phyloP scores from a whole-genome alignment of 2,113 vertebrate species.

The Asarcornis scutulata region DNA sequence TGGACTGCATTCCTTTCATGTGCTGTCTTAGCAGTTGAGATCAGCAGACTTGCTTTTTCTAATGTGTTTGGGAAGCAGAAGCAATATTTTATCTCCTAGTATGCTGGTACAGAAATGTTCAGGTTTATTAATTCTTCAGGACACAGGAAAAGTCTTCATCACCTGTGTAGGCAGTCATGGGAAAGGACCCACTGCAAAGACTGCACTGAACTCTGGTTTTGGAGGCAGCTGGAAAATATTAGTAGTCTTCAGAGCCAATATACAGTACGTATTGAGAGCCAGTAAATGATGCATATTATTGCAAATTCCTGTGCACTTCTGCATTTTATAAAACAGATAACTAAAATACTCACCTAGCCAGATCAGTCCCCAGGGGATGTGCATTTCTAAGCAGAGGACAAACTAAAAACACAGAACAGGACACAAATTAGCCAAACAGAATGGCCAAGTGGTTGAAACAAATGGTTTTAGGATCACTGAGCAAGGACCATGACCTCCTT shows the following conservation, averaged over 20 bases:
- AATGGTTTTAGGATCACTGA: conserved; percentile 41
- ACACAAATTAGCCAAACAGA: not conserved
- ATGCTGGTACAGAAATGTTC: conserved; percentile 52
- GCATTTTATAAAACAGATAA: conserved; percentile 66
- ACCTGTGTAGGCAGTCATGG: conserved; percentile 52
- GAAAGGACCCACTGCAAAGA: conserved; percentile 40
- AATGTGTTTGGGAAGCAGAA: conserved; percentile 62
- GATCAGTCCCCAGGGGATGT: not conserved
- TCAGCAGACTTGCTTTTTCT: conserved; percentile 66
- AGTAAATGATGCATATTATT: conserved; percentile 57
- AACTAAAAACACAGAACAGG: conserved; percentile 32
- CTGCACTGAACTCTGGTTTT: not conserved
- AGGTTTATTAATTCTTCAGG: conserved; percentile 65
- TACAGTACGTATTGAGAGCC: conserved; percentile 38
- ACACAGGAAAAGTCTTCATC: conserved; percentile 45
- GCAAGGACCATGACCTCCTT: conserved; percentile 29
- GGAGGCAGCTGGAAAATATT: conserved; percentile 63
- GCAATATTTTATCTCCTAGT: conserved; percentile 63
- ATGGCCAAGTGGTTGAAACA: conserved; percentile 15
- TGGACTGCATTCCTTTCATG: conserved; percentile 68
- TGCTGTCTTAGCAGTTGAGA: conserved; percentile 67
- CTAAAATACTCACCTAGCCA: conserved; percentile 65
- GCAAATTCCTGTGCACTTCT: conserved; percentile 59
- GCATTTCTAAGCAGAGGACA: conserved; percentile 31
- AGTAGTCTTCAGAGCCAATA: conserved; percentile 55